Evolutionary conservation across 2,888 invertebrate genomes (phyloP).

Genomic region (Agrochola lota): DNA sequence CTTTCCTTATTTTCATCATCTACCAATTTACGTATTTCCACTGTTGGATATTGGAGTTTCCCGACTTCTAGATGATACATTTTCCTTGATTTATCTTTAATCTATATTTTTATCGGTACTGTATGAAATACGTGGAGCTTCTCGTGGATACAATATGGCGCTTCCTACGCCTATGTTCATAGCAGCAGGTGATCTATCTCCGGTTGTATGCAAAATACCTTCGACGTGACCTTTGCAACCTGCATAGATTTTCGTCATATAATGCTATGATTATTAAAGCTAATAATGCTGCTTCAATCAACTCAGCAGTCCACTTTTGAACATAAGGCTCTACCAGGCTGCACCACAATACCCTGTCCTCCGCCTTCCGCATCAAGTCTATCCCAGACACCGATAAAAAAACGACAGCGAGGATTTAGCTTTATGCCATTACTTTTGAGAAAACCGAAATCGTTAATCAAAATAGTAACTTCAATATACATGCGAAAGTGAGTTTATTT

Average conservation of each 20-base stretch:
- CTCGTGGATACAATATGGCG: background rate
- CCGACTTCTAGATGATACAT: conserved; percentile 2
- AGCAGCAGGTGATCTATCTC: background rate
- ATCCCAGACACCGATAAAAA: too few relatives aligned
- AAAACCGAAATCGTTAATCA: too few relatives aligned
- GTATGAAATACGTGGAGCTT: background rate
- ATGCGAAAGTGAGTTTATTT: too few relatives aligned
- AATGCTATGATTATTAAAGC: background rate
- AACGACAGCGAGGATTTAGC: too few relatives aligned
- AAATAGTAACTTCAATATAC: too few relatives aligned
- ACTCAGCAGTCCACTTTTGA: too few relatives aligned
- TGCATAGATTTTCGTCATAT: background rate
- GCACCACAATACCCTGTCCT: too few relatives aligned
- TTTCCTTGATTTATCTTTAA: conserved; percentile 33
- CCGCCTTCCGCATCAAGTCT: too few relatives aligned
- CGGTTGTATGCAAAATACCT: background rate
- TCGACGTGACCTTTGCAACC: background rate
- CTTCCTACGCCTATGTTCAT: too few relatives aligned
- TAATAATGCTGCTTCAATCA: background rate
- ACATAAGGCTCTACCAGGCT: too few relatives aligned
- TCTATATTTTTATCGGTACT: conserved; percentile 4
- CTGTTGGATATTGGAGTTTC: conserved; percentile 25
- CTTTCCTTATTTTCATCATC: conserved; percentile 39
- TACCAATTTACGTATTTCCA: conserved; percentile 2
- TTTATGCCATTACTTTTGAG: too few relatives aligned